Evolutionary conservation across 2,113 vertebrate genomes (phyloP).

Genomic region (Xyrauchen texanus): DNA sequence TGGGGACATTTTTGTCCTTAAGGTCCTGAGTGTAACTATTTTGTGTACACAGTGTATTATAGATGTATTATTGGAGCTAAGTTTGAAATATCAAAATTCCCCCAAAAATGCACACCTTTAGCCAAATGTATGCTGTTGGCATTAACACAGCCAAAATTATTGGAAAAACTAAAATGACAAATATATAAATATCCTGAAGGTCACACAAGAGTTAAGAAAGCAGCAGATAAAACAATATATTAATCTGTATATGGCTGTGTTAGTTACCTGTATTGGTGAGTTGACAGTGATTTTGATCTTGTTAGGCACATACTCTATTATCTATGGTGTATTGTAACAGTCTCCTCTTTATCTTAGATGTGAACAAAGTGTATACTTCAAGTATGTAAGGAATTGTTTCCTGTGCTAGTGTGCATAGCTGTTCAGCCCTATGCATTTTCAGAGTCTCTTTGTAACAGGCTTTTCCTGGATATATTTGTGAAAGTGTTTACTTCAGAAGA

Average conservation of each 20-base stretch:
- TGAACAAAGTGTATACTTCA: slow-evolving; percentile 3
- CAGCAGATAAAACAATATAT: neutral
- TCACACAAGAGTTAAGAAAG: neutral
- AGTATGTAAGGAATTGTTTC: slow-evolving; percentile 1
- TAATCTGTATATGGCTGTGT: neutral
- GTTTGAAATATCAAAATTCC: too few relatives aligned
- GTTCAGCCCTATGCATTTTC: neutral
- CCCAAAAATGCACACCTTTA: too few relatives aligned
- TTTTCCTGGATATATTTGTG: neutral
- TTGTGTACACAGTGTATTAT: too few relatives aligned
- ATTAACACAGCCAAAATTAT: too few relatives aligned
- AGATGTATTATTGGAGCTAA: too few relatives aligned
- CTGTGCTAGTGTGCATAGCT: neutral
- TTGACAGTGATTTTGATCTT: neutral
- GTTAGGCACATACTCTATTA: neutral
- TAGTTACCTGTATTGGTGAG: neutral
- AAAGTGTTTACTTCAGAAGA: neutral
- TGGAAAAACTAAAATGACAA: too few relatives aligned
- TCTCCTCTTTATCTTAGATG: neutral
- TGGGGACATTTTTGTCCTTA: too few relatives aligned
- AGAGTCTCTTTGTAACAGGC: neutral
- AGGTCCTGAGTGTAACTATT: too few relatives aligned
- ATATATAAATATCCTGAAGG: too few relatives aligned
- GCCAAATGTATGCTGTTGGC: too few relatives aligned
- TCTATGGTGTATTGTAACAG: neutral